These are phyloP conservation scores for Eulemur coronatus DNA, from an alignment of 2,797 vertebrate species.

Conservation along the genomic window DNA sequence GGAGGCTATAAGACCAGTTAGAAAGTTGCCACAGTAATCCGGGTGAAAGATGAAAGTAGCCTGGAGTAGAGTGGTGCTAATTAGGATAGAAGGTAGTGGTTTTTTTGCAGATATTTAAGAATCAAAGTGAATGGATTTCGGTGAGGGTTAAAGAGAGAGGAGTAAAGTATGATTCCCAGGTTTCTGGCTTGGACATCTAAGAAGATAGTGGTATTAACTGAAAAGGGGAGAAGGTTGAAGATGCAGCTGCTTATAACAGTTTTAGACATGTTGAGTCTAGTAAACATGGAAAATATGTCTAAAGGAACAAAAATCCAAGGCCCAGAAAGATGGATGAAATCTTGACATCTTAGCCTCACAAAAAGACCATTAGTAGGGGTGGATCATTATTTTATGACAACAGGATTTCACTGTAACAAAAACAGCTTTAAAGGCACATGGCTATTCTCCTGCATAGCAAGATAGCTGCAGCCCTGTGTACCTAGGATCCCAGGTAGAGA, in stretches of 20 bases:
- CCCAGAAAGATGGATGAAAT: background rate
- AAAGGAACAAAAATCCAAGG: background rate
- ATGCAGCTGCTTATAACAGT: background rate
- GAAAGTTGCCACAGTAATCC: background rate
- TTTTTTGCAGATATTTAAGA: background rate
- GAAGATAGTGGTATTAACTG: background rate
- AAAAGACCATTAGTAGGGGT: background rate
- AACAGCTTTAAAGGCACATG: background rate
- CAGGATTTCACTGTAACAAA: background rate
- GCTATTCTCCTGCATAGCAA: background rate
- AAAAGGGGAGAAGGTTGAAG: background rate
- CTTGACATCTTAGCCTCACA: background rate
- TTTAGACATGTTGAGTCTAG: background rate
- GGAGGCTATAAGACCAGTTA: background rate
- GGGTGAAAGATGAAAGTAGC: background rate
- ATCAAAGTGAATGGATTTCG: background rate
- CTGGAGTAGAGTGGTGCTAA: background rate
- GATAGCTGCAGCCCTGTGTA: background rate
- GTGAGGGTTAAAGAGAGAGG: background rate
- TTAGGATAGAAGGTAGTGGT: background rate
- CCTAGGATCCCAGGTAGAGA: background rate
- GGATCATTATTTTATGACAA: background rate
- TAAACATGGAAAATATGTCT: background rate
- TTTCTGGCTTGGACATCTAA: background rate
- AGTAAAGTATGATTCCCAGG: background rate